phyloP scores from a whole-genome alignment of 2,797 vertebrate genomes.

The Pseudochirops corinnae region DNA sequence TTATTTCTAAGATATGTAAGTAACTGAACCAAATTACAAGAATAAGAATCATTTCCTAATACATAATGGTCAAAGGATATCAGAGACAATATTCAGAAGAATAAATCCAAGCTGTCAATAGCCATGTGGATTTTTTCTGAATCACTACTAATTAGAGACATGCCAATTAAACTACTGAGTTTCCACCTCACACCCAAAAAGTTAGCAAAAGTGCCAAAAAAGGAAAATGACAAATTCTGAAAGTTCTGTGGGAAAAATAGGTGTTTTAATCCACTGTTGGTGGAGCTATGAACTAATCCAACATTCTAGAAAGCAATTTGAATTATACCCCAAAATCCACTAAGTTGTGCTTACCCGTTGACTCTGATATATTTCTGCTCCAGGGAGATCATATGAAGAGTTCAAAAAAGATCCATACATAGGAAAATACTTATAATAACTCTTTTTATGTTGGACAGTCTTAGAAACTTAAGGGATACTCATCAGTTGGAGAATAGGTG shows the following conservation, averaged over 20 bases:
- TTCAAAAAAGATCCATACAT: neutral
- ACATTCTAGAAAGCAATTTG: neutral
- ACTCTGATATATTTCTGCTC: neutral
- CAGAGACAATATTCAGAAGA: neutral
- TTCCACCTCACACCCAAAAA: neutral
- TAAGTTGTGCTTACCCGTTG: neutral
- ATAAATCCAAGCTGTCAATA: neutral
- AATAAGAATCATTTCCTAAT: neutral
- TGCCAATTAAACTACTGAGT: neutral
- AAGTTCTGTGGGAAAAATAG: neutral
- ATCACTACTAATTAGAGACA: neutral
- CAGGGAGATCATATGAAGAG: neutral
- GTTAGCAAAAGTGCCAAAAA: neutral
- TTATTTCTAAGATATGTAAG: neutral
- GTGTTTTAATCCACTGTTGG: neutral
- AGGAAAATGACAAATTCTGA: neutral
- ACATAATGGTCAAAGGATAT: neutral
- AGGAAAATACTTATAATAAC: no score
- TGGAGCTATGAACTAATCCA: neutral
- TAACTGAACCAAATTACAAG: neutral
- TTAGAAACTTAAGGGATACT: no score
- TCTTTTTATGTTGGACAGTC: no score
- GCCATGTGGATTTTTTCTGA: neutral
- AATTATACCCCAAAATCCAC: neutral
- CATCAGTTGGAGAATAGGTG: no score